Conservation (phyloP, 2,888 invertebrate genomes). For the Eupithecia pulchellata region DNA sequence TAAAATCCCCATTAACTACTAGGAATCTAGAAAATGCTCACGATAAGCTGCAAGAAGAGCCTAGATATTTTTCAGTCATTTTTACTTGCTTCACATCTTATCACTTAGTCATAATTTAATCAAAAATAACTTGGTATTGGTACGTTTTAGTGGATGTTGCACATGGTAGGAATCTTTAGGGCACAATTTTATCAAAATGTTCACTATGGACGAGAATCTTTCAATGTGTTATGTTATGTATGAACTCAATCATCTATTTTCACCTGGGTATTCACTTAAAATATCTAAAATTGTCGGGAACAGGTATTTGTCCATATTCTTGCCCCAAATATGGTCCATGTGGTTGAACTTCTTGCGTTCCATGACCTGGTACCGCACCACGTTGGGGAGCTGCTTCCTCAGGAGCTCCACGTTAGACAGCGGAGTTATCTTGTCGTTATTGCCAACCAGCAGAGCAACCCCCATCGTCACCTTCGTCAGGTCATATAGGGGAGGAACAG, state of each 20-base stretch:
- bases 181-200: background rate
- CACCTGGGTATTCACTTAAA: slow-evolving; percentile 26
- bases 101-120: background rate
- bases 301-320: slow-evolving; percentile 53
- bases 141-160: background rate
- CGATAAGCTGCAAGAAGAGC: background rate
- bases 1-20: too few species aligned
- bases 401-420: slow-evolving; percentile 48
- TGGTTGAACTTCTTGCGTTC: slow-evolving; percentile 54
- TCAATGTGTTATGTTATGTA: background rate
- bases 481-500: slow-evolving; percentile 29
- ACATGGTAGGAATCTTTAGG: background rate
- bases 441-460: slow-evolving; percentile 72
- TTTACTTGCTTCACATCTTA: background rate
- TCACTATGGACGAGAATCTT: background rate
- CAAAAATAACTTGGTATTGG: background rate
- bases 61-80: background rate
- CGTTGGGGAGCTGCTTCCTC: slow-evolving; percentile 51
- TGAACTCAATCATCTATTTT: background rate
- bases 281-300: slow-evolving; percentile 52
- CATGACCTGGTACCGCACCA: slow-evolving; percentile 49
- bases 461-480: slow-evolving; percentile 51
- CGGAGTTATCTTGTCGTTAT: slow-evolving; percentile 80
- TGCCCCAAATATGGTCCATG: slow-evolving; percentile 55
- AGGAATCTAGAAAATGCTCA: background rate